Base-by-base conservation (phyloP, 2,888 invertebrate genomes). In the Resseliella maxima region DNA sequence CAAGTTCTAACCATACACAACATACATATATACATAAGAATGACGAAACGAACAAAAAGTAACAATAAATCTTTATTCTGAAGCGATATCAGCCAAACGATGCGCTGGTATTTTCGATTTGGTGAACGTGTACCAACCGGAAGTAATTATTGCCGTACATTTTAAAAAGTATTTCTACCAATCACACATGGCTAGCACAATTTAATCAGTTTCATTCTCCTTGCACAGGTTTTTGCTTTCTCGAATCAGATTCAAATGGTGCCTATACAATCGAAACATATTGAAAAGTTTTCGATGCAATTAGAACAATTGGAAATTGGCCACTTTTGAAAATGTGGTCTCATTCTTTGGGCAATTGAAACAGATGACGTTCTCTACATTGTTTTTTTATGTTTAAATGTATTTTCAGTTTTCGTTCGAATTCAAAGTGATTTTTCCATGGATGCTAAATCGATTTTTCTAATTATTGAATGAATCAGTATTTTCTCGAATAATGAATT, bases 131-230 rank as follows among this genome's bases (percentile, higher is more conserved):
- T 2, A 72, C 35, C 72, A 27, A 31, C 72, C 15, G 72, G 72
- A 72, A 31, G 72, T 72, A 72, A 72, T 72, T 72, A 72, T 35
- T 31, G 72, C 0, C 15, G 72, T 35, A 72, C 59, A 72, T 72
- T 72, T 27, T 72, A 31, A 31, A 27, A 15, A 15, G 31, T 0
- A 72, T 5, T 27, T 31, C 35, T 15, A 31, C 72, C 31, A 72
- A 31, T 50, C 31, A 50, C 46, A 50, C 46, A 50, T 50, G 15
- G 46, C n/a, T n/a, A n/a, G n/a, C 8, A 50, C 46, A 6, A 59
- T 59, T 59, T 59, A 59, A n/a, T 41, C 12, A 41, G 41, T n/a
- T 24, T 50, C 21, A 18, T 50, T 50, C 10, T 10, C 10, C 10
- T 21, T 50, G 10, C 10, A 12, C 15, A 10, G 12, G 41, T 41